A percentile compares a stretch with the other conserved stretches of the same genome.
These are phyloP conservation scores for Cirrhinus molitorella DNA, from an alignment of 2,797 vertebrate species.

Conservation along the genomic window DNA sequence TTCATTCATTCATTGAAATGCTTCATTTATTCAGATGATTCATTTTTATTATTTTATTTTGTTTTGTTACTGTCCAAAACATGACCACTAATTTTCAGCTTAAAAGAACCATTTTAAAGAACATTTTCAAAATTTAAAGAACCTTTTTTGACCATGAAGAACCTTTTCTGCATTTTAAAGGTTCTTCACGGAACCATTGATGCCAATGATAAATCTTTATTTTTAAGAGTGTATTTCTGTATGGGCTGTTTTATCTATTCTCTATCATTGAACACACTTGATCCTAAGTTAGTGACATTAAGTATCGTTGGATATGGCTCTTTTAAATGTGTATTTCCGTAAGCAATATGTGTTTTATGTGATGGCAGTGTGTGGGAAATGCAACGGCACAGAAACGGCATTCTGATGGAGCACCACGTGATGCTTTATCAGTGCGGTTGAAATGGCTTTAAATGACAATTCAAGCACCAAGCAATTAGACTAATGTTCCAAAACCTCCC, in stretches of 20 bases:
- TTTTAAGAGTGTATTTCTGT: background rate
- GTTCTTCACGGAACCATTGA: too few relatives aligned
- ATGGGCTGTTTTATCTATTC: background rate
- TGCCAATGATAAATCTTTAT: too few relatives aligned
- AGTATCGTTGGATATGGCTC: background rate
- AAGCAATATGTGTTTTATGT: background rate
- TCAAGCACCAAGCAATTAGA: slow-evolving; percentile 15
- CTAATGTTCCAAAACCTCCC: slow-evolving; percentile 32
- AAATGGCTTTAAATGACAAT: slow-evolving; percentile 38
- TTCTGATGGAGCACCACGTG: background rate
- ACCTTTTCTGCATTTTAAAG: too few relatives aligned
- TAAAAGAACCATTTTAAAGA: too few relatives aligned
- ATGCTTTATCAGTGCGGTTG: background rate
- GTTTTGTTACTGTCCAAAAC: too few relatives aligned
- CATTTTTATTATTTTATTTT: too few relatives aligned
- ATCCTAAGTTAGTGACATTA: background rate
- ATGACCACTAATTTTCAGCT: too few relatives aligned
- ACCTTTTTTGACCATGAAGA: too few relatives aligned
- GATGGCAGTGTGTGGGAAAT: background rate
- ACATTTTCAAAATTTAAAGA: too few relatives aligned
- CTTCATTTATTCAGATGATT: too few relatives aligned
- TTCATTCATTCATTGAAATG: too few relatives aligned
- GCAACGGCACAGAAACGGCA: background rate
- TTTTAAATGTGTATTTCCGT: background rate
- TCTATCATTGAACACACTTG: background rate